phyloP scores from a whole-genome alignment of 92 coral and sea anemone species.

The Isaurus tuberculatus region DNA sequence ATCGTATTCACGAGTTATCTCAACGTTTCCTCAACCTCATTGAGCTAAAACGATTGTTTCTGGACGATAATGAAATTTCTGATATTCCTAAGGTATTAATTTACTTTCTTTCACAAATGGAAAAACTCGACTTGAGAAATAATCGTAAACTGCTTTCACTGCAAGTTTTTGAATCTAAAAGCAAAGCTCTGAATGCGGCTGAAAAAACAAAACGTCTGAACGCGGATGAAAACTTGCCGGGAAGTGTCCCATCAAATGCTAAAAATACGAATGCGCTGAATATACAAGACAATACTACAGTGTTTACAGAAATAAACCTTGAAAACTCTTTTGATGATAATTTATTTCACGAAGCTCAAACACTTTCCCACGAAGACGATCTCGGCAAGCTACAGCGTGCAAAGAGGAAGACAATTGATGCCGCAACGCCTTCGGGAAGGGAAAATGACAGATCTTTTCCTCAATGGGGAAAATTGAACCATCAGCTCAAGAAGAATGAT shows the following conservation, averaged over 20 bases:
- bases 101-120: constrained; percentile 59
- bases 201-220: constrained; percentile 21
- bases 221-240: not conserved
- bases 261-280: constrained; percentile 15
- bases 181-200: not conserved
- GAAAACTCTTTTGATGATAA: constrained; percentile 56
- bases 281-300: constrained; percentile 65
- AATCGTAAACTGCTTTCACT: constrained; percentile 50
- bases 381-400: constrained; percentile 53
- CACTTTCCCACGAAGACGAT: constrained; percentile 62
- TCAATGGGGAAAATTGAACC: constrained; percentile 73
- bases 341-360: constrained; percentile 66
- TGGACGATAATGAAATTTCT: constrained; percentile 76
- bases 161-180: not conserved
- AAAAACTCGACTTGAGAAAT: constrained; percentile 66
- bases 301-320: constrained; percentile 79
- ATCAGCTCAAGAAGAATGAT: constrained; percentile 80
- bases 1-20: constrained; percentile 64
- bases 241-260: not conserved
- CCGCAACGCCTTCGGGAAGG: constrained; percentile 48
- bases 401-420: constrained; percentile 55
- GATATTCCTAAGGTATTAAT: constrained; percentile 59
- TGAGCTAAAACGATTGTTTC: constrained; percentile 58
- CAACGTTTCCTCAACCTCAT: constrained; percentile 46
- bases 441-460: constrained; percentile 78